Conservation (phyloP, 2,888 invertebrate species). For the Frankliniella fusca region DNA sequence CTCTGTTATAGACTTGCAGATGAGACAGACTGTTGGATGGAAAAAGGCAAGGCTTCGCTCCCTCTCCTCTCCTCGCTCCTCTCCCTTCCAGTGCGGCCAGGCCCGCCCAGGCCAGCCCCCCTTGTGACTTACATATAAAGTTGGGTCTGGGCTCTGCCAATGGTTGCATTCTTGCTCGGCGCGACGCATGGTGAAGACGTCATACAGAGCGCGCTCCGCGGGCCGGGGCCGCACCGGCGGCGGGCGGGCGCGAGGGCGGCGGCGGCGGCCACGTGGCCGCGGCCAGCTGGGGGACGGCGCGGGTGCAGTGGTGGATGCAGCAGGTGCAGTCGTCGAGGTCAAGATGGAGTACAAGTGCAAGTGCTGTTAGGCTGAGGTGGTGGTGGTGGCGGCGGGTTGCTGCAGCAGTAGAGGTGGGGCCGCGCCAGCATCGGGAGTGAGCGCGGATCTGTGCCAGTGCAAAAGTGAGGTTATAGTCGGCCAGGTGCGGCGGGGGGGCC, state of each 20-base stretch:
- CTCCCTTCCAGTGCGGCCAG: conserved; percentile 33
- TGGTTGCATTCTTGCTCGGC: conserved; percentile 44
- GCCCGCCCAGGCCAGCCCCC: conserved; percentile 39
- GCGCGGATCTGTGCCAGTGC: background rate
- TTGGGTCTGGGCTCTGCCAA: conserved; percentile 41
- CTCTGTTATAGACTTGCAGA: conserved; percentile 86
- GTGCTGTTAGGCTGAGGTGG: background rate
- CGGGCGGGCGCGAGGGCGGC: background rate
- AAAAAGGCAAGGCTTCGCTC: conserved; percentile 41
- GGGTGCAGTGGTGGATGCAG: background rate
- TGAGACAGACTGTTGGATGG: conserved; percentile 52
- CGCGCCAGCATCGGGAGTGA: no score
- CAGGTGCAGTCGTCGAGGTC: background rate
- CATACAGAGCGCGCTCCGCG: conserved; percentile 4
- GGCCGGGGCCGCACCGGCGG: background rate
- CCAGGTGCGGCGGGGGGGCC: background rate
- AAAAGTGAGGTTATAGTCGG: conserved; percentile 3
- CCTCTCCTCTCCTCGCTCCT: conserved; percentile 36
- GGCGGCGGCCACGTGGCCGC: background rate
- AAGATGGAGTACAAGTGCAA: background rate
- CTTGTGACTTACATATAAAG: conserved; percentile 46
- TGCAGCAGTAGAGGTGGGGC: no score
- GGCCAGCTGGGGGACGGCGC: background rate
- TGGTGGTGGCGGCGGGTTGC: background rate
- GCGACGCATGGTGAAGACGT: conserved; percentile 32